Base-by-base conservation (phyloP, 2,113 vertebrate species). In the Aythya baeri region DNA sequence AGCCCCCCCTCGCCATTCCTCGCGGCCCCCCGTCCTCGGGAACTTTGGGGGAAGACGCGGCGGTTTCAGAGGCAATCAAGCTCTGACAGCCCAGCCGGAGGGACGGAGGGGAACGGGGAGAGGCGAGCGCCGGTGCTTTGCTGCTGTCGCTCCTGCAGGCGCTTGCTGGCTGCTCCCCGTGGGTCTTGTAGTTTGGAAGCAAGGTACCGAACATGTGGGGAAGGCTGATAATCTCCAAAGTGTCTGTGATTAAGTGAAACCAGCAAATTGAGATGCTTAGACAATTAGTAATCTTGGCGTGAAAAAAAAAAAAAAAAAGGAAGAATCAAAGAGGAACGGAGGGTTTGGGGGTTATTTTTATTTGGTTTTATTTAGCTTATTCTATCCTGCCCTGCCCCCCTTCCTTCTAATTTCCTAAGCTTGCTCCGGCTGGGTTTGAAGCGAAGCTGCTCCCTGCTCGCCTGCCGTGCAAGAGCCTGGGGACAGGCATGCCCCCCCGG, bases 191-290 rank as follows among this genome's bases (percentile, higher is more conserved):
- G 83, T 97, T 94, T 50, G 95, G 96, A 96, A 97, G 83, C 91
- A 89, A 94, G 96, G 96, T 94, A 94, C 67, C 3, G n/a, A 96
- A 97, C 96, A 96, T 97, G 96, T 97, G 97, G 96, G 94, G 93
- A 96, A 95, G 91, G 96, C 94, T 97, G 97, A 97, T 97, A 97
- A 97, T 97, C 94, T 97, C 94, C 88, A 4, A 83, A 95, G 95
- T 83, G 93, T n/a, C 96, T 96, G 91, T 96, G 96, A 97, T 96
- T 95, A 96, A 97, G 95, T 71, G 97, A 96, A 96, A 96, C 71
- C 96, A 73, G 92, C 94, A 96, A 97, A 97, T 95, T 95, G 96
- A 97, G 97, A 97, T 97, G 94, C 96, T 97, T 82, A 94, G 93
- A 97, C 96, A 97, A 97, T 97, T 97, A 96, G 93, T 88, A 95